Percentiles rank a stretch among this genome's conserved stretches.
Evolutionary conservation across 2,797 vertebrate species (phyloP).

Genomic region (Vireo griseus): DNA sequence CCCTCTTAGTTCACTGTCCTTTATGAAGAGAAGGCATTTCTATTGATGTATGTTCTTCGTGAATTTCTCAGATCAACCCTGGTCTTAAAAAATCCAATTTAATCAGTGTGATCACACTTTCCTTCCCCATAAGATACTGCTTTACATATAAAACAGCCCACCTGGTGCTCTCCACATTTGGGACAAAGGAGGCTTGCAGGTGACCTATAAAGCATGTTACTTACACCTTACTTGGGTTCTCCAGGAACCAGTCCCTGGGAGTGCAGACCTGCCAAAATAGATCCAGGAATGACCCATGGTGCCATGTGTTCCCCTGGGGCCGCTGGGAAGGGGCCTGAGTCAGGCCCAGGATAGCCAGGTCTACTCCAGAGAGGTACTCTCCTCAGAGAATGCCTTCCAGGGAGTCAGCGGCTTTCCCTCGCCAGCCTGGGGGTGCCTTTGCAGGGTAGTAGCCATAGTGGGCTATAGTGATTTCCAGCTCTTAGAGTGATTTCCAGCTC

Average conservation of each 20-base stretch:
- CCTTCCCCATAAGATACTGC: neutral
- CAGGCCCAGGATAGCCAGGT: no score
- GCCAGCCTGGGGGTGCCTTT: no score
- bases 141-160: neutral
- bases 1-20: neutral
- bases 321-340: no score
- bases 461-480: no score
- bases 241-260: neutral
- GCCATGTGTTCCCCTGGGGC: neutral
- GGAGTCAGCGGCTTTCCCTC: no score
- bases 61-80: neutral
- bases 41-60: neutral
- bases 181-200: neutral
- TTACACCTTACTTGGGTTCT: neutral
- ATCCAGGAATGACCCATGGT: neutral
- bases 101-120: neutral
- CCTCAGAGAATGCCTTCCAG: no score
- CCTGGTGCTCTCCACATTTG: neutral
- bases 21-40: neutral
- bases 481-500: no score
- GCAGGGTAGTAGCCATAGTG: no score
- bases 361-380: no score
- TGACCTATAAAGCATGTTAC: neutral
- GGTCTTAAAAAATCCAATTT: neutral
- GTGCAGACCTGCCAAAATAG: neutral